These are phyloP conservation scores for Oscheius sp. DNA, from an alignment of 2,888 invertebrate species.

Conservation along the genomic window DNA sequence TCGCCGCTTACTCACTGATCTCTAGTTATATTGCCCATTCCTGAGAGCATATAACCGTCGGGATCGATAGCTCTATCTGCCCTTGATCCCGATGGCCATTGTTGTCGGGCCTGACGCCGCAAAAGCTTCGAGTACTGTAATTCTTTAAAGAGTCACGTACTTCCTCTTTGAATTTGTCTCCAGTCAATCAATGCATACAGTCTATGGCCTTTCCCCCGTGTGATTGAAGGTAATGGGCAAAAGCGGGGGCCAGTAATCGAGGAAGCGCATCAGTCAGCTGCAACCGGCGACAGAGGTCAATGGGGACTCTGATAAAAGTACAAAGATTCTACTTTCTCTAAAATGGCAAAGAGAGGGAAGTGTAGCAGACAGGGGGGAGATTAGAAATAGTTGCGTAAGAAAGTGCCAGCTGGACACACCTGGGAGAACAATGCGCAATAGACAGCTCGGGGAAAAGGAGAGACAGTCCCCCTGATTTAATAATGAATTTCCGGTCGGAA, in stretches of 20 bases:
- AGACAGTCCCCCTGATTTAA: background rate
- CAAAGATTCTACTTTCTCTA: background rate
- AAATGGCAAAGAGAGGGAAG: conserved; percentile 1
- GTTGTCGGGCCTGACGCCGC: background rate
- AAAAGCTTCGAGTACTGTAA: background rate
- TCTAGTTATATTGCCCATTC: too few species aligned
- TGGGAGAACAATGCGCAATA: too few species aligned
- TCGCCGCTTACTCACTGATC: too few species aligned
- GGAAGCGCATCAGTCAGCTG: conserved; percentile 33
- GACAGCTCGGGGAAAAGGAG: too few species aligned
- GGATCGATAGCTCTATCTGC: too few species aligned
- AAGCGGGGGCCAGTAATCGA: conserved; percentile 28
- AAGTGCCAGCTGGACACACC: too few species aligned
- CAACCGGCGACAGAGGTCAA: conserved; percentile 18
- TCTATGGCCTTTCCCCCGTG: conserved; percentile 11
- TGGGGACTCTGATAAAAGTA: conserved; percentile 9
- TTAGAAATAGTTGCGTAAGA: too few species aligned
- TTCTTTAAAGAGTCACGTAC: background rate
- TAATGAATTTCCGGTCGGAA: conserved; percentile 2
- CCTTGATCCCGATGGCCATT: background rate
- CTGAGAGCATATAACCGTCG: too few species aligned
- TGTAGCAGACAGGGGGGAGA: background rate
- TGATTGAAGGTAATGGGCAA: conserved; percentile 28
- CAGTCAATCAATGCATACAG: background rate
- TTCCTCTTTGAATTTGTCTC: background rate